Evolutionary conservation across 1,140 invertebrate species (phyloP).

Genomic region (Brachionus calyciflorus): DNA sequence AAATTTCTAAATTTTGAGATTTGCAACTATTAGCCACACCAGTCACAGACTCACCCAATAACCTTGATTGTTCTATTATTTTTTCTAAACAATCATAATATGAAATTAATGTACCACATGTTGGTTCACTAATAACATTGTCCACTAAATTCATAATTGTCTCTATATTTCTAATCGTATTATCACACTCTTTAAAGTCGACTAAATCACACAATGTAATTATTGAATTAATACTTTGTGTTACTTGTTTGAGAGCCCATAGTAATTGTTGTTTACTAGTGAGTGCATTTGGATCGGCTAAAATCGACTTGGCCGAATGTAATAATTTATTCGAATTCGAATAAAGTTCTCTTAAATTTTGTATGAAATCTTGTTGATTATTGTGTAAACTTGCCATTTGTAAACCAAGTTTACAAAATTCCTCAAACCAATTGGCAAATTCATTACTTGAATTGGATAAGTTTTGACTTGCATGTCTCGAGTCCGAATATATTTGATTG

Average conservation of each 20-base stretch:
- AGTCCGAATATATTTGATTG: constrained; percentile 70
- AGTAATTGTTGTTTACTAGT: constrained; percentile 77
- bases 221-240: constrained; percentile 85
- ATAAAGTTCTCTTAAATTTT: constrained; percentile 79
- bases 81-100: constrained; percentile 92
- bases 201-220: constrained; percentile 66
- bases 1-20: constrained; percentile 78
- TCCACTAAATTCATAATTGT: constrained; percentile 56
- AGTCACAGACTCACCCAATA: constrained; percentile 78
- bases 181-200: constrained; percentile 94
- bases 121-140: constrained; percentile 62
- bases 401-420: no score
- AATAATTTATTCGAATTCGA: constrained; percentile 82
- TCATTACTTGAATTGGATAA: constrained; percentile 72
- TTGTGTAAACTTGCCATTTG: no score
- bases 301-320: constrained; percentile 79
- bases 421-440: no score
- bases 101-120: constrained; percentile 74
- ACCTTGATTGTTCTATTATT: constrained; percentile 87
- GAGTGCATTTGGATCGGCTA: constrained; percentile 80
- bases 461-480: constrained; percentile 65
- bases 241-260: constrained; percentile 72
- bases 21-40: constrained; percentile 89
- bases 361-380: no score
- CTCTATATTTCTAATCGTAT: constrained; percentile 87